Conservation (phyloP, 2,113 vertebrate genomes). For the Ochotona curzoniae region DNA sequence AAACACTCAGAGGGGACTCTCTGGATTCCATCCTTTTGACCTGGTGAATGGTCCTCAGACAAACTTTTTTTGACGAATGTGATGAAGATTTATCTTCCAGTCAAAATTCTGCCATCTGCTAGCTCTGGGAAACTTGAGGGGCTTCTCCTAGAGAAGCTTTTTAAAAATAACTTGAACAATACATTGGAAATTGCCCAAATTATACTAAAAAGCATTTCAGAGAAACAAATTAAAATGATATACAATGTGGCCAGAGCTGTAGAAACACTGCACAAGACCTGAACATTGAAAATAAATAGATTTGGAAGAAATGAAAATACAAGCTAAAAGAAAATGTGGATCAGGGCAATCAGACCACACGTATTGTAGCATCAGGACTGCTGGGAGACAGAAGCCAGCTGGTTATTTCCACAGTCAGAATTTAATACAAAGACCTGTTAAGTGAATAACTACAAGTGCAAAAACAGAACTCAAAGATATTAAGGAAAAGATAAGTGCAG, state of each 20-base stretch:
- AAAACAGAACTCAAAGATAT: not conserved
- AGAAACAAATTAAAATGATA: slow-evolving; percentile 19
- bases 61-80: too few species aligned
- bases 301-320: not conserved
- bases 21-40: not conserved
- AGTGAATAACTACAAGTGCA: not conserved
- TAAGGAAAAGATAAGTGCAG: not conserved
- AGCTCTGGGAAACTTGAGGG: not conserved
- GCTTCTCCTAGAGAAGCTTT: not conserved
- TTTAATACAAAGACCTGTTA: not conserved
- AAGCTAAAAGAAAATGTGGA: not conserved
- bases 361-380: not conserved
- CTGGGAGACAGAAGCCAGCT: not conserved
- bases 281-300: not conserved
- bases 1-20: not conserved
- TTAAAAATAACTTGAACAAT: not conserved
- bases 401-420: not conserved
- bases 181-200: not conserved
- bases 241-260: not conserved
- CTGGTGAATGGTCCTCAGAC: not conserved
- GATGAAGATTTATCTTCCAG: not conserved
- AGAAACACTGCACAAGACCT: not conserved
- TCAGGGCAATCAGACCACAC: not conserved
- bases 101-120: not conserved
- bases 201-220: not conserved